These are phyloP conservation scores for Sakesphorus luctuosus DNA, from an alignment of 2,113 vertebrate species.

Conservation along the genomic window DNA sequence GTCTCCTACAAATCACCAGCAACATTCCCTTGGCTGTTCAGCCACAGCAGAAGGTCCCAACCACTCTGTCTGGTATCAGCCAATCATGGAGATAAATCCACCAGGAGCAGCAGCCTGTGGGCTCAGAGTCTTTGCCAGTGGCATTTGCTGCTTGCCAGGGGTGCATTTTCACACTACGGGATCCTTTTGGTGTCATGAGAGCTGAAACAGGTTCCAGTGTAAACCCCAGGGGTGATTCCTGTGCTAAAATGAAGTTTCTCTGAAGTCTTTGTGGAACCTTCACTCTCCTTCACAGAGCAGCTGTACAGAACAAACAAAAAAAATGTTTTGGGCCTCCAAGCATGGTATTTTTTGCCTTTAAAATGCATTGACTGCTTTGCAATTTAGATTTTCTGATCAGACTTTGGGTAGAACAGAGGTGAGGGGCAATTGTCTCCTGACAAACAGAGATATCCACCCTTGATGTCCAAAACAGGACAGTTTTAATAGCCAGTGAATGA, in stretches of 20 bases:
- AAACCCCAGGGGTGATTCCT: not conserved
- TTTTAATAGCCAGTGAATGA: not conserved
- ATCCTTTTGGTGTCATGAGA: rapidly evolving
- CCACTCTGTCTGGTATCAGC: not conserved
- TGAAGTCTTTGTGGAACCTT: not conserved
- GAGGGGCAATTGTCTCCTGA: not conserved
- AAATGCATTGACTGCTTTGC: not conserved
- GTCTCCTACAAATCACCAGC: not conserved
- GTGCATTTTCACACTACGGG: rapidly evolving
- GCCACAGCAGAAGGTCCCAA: not conserved
- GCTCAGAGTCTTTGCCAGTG: not conserved
- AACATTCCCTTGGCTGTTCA: not conserved
- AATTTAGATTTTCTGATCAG: not conserved
- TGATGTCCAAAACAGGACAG: not conserved
- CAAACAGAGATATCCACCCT: not conserved
- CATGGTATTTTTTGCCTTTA: not conserved
- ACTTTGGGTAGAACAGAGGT: not conserved
- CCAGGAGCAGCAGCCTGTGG: not conserved
- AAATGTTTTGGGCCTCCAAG: not conserved
- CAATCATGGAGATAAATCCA: not conserved
- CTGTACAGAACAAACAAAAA: not conserved
- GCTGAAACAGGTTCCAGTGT: not conserved
- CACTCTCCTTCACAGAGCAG: not conserved
- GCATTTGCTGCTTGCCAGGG: not conserved
- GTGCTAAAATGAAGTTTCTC: not conserved